These are phyloP conservation scores for Thymelicus lineola DNA, from an alignment of 2,888 invertebrate species.

Conservation along the genomic window DNA sequence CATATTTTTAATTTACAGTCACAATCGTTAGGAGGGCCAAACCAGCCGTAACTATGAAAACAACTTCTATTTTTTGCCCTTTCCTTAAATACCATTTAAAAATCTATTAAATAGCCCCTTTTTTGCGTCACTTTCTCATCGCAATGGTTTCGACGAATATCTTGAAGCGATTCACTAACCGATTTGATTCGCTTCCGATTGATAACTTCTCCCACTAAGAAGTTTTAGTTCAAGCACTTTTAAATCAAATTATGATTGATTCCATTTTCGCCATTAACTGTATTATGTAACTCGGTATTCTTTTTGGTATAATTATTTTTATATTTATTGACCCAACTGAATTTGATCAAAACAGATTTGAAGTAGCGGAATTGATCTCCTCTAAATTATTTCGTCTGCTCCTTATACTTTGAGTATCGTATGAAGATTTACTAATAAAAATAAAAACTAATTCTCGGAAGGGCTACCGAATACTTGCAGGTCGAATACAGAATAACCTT, in stretches of 20 bases:
- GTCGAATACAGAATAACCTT: constrained; percentile 70
- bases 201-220: constrained; percentile 59
- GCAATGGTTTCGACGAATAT: constrained; percentile 57
- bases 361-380: not conserved
- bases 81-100: constrained; percentile 50
- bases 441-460: constrained; percentile 70
- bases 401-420: constrained; percentile 20
- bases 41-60: constrained; percentile 38
- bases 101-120: constrained; percentile 54
- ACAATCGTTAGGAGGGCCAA: constrained; percentile 31
- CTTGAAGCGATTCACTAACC: constrained; percentile 67
- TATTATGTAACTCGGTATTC: constrained; percentile 19
- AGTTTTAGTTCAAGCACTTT: constrained; percentile 58
- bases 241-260: constrained; percentile 68
- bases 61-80: constrained; percentile 42
- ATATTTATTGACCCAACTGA: too few relatives aligned
- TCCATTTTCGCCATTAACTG: constrained; percentile 48
- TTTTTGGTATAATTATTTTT: not conserved
- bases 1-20: constrained; percentile 16
- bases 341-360: too few relatives aligned
- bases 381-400: constrained; percentile 27
- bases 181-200: constrained; percentile 65
- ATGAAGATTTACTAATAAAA: constrained; percentile 50
- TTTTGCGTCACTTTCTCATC: constrained; percentile 66
- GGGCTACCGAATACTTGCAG: constrained; percentile 68